Base-by-base conservation (phyloP, 2,888 invertebrate species). In the Drosophila monieri region DNA sequence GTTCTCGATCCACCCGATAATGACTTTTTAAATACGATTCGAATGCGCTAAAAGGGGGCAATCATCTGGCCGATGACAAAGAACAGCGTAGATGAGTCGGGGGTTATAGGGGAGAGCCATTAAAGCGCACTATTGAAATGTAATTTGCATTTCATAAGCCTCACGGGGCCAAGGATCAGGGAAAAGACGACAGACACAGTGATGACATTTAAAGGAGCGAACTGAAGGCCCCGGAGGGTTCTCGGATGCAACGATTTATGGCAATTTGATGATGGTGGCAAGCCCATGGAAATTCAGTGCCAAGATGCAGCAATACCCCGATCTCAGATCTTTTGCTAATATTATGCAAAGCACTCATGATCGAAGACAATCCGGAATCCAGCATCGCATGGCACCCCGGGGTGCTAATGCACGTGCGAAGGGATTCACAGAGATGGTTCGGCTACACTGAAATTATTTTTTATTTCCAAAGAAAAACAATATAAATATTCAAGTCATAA, bases 11-110 rank as follows among this genome's bases (percentile, higher is more conserved):
- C 58, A 69, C 67, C 65, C 52, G 77, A 78, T 85, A 85, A 88
- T 88, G 84, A 85, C 84, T 85, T 83, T 86, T 88, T 77, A 80
- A 88, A 83, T 80, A 79, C 74, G 69, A 71, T 83, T 85, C 75
- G 77, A 87, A 85, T 81, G 74, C 76, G 78, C 70, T 85, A 76
- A 88, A 85, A 70, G 73, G 85, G 78, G 74, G 69, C 75, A 67
- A 75, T 77, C 73, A 74, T 74, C 72, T 47, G 64, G 47, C 41
- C 66, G 68, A 56, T 70, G 70, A 74, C 70, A 86, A 71, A 71
- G 68, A 72, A 56, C 39, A 41, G 44, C 56, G 44, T 55, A 54
- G 27, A 43, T 23, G 48, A 46, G 53, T 18, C 39, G 18, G n/a
- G 49, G 61, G 58, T 35, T 25, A 23, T 15, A 18, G 14, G 18